Conservation (phyloP, 1,140 invertebrate species). For the Frieseomelitta varia region DNA sequence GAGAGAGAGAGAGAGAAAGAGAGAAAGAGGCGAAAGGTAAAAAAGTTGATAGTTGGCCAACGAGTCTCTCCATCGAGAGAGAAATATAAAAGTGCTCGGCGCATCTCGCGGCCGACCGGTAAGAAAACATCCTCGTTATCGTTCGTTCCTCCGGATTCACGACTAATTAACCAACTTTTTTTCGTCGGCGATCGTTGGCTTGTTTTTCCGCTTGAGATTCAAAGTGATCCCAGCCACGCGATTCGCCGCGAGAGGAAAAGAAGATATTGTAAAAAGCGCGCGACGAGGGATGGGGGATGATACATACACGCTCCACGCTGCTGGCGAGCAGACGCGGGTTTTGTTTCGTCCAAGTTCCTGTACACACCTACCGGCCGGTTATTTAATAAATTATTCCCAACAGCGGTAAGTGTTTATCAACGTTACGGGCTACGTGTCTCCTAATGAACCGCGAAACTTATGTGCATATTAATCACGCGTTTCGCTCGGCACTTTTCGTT, state of each 20-base stretch:
- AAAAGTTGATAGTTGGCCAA: not conserved
- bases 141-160: conserved; percentile 15
- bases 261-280: not conserved
- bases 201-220: not conserved
- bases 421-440: not conserved
- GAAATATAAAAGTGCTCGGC: conserved; percentile 11
- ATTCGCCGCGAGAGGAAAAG: not conserved
- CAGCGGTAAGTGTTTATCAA: conserved; percentile 8
- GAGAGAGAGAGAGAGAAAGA: too few species aligned
- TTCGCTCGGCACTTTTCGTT: not conserved
- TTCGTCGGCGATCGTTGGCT: conserved; percentile 4
- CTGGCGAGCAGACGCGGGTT: too few species aligned
- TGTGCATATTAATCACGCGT: conserved; percentile 24
- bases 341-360: too few species aligned
- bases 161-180: conserved; percentile 35
- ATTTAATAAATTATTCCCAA: conserved; percentile 27
- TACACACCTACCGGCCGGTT: not conserved
- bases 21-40: not conserved
- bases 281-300: too few species aligned
- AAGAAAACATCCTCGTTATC: conserved; percentile 33
- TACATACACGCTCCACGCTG: not conserved
- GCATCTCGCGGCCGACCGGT: not conserved
- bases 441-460: conserved; percentile 34
- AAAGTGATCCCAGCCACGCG: not conserved
- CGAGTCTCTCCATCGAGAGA: not conserved